These are phyloP conservation scores for Delia radicum DNA, from an alignment of 1,140 invertebrate genomes.

Conservation along the genomic window DNA sequence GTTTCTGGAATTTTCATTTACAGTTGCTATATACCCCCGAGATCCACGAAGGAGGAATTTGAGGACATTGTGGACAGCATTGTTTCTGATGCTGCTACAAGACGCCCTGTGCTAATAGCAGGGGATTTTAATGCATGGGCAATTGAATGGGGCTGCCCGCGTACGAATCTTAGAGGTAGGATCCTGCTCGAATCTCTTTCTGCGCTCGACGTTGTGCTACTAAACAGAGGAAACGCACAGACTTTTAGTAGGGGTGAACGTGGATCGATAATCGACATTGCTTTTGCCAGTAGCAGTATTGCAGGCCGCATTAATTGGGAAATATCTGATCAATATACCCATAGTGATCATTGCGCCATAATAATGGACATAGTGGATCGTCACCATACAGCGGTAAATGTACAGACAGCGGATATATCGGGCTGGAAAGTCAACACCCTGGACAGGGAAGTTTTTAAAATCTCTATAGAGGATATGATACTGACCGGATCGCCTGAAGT, in stretches of 20 bases:
- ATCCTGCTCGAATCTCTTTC: background rate
- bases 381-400: too few relatives aligned
- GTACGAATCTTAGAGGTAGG: background rate
- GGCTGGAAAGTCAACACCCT: background rate
- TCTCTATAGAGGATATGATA: background rate
- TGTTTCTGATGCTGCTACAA: background rate
- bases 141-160: too few relatives aligned
- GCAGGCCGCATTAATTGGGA: background rate
- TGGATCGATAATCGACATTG: too few relatives aligned
- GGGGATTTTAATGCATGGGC: too few relatives aligned
- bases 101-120: background rate
- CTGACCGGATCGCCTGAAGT: too few relatives aligned
- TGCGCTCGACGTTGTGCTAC: too few relatives aligned
- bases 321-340: too few relatives aligned
- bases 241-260: background rate
- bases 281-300: background rate
- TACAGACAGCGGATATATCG: background rate
- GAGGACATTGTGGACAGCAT: background rate
- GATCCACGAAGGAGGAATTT: background rate
- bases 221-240: too few relatives aligned
- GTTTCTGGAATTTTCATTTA: background rate
- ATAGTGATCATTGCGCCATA: too few relatives aligned
- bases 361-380: background rate
- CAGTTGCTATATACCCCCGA: constrained; percentile 6
- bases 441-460: background rate